Conservation (phyloP, 2,113 vertebrate species). For the Lasiurus borealis region DNA sequence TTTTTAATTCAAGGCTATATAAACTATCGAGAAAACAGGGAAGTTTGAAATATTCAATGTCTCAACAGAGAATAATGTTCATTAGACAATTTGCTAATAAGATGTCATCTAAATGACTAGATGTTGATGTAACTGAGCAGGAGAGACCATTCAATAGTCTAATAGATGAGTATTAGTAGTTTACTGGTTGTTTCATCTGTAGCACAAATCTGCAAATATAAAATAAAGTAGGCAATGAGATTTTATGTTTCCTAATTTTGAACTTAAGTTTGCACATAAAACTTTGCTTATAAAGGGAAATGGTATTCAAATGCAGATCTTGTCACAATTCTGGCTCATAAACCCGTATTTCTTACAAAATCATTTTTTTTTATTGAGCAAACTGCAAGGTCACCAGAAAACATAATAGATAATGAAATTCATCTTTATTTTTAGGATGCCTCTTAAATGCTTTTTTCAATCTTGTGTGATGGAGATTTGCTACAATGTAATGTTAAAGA, state of each 20-base stretch:
- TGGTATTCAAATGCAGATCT: background rate
- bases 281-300: constrained; percentile 13
- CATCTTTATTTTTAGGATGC: constrained; percentile 40
- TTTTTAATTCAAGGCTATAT: background rate
- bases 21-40: background rate
- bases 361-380: background rate
- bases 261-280: constrained; percentile 13
- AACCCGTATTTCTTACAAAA: background rate
- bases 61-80: background rate
- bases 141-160: background rate
- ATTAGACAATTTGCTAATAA: constrained; percentile 16
- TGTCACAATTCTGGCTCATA: background rate
- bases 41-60: background rate
- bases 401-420: constrained; percentile 12
- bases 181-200: constrained; percentile 18
- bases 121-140: background rate
- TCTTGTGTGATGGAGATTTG: background rate
- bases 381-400: constrained; percentile 3
- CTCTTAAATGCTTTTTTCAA: background rate
- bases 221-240: background rate
- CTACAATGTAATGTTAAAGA: background rate
- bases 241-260: constrained; percentile 19
- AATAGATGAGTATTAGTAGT: background rate
- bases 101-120: background rate
- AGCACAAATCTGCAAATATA: constrained; percentile 28